Conservation (phyloP, 2,113 vertebrate genomes). For the Hydropotes inermis region DNA sequence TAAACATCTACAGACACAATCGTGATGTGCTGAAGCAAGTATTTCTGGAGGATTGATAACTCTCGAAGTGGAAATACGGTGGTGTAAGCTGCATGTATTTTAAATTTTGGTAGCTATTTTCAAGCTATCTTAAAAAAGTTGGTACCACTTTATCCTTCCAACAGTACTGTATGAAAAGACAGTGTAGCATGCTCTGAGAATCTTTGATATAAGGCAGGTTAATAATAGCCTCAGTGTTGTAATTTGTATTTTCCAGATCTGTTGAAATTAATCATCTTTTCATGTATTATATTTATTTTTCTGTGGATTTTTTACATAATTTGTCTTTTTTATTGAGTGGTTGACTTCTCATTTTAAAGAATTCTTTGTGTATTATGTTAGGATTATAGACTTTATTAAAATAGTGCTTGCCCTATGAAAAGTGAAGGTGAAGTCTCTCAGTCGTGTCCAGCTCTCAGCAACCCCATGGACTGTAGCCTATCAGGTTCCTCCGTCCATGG, state of each 20-base stretch:
- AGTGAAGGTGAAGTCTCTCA: neutral
- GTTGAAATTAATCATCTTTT: neutral
- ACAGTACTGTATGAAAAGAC: neutral
- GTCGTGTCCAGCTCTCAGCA: neutral
- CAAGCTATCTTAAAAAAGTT: neutral
- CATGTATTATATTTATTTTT: neutral
- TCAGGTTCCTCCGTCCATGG: neutral
- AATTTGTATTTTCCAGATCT: neutral
- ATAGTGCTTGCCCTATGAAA: neutral
- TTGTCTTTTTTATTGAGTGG: neutral
- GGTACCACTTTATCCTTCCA: neutral
- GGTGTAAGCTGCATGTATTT: neutral
- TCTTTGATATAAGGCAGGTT: neutral
- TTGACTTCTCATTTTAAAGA: neutral
- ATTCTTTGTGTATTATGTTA: neutral
- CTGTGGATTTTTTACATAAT: neutral
- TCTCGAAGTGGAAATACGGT: neutral
- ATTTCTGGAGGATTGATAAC: neutral
- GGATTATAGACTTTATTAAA: neutral
- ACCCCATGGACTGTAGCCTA: neutral
- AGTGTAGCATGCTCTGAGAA: neutral
- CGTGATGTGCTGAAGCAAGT: neutral
- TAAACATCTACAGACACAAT: rapidly evolving
- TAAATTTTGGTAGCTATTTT: neutral
- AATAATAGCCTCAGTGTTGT: neutral